Conservation (phyloP, 2,888 invertebrate species). For the Polyploca ridens region DNA sequence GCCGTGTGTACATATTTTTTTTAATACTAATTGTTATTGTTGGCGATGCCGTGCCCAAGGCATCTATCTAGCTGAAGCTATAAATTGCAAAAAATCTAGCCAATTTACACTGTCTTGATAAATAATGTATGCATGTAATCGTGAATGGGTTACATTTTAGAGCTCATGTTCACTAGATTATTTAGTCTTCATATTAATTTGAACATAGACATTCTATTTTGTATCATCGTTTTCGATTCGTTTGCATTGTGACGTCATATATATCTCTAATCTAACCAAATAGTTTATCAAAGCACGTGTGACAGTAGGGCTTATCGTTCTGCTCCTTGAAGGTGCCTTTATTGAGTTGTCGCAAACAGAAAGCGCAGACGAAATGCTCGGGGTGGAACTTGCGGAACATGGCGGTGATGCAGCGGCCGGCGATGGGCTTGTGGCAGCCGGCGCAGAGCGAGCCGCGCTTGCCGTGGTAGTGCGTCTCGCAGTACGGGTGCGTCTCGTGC, state of each 20-base stretch:
- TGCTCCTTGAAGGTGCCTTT: conserved; percentile 99
- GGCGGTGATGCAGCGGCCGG: conserved; percentile 98
- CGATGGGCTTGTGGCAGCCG: conserved; percentile 98
- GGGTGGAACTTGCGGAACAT: conserved; percentile 99
- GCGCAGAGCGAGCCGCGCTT: conserved; percentile 98
- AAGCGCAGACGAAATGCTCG: conserved; percentile 99
- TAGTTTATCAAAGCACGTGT: conserved; percentile 98
- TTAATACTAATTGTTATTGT: too few species aligned
- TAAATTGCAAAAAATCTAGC: too few species aligned
- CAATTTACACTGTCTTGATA: not conserved
- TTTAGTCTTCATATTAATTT: conserved; percentile 1
- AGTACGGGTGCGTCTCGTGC: conserved; percentile 98
- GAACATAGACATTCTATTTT: conserved; percentile 10
- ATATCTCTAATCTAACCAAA: conserved; percentile 88
- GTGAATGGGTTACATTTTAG: conserved; percentile 5
- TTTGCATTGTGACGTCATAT: not conserved
- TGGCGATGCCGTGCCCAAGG: too few species aligned
- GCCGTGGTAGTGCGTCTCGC: conserved; percentile 99
- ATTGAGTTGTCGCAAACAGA: conserved; percentile 98
- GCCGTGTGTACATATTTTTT: too few species aligned
- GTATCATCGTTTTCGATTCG: conserved; percentile 11
- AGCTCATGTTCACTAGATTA: not conserved
- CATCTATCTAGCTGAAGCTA: too few species aligned
- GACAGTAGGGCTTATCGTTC: conserved; percentile 99
- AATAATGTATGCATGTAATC: not conserved